Evolutionary conservation across 2,797 vertebrate genomes (phyloP).

Genomic region (Pygocentrus nattereri): DNA sequence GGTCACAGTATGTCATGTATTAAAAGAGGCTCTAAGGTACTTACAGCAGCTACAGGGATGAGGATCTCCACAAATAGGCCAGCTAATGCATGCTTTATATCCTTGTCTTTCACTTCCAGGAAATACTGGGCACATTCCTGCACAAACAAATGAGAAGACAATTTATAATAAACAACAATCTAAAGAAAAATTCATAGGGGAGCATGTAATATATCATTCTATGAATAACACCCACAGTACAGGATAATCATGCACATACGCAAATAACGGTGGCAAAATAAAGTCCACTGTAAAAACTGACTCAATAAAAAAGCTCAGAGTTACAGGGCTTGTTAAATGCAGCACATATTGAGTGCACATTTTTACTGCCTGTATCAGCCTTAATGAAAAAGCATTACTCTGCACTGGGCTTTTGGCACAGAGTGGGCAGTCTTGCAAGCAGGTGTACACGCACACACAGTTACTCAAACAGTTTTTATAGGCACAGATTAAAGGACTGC

Average conservation of each 20-base stretch:
- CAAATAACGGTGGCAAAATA: conserved; percentile 14
- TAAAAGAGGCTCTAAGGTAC: conserved; percentile 68
- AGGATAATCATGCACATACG: not conserved
- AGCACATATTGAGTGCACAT: conserved; percentile 38
- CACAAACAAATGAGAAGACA: conserved; percentile 18
- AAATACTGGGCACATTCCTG: conserved; percentile 99
- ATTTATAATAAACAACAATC: not conserved
- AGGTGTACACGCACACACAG: not conserved
- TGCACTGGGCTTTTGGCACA: conserved; percentile 58
- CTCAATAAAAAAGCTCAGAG: conserved; percentile 55
- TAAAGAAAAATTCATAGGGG: not conserved
- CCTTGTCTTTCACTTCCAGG: conserved; percentile 99
- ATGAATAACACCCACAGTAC: not conserved
- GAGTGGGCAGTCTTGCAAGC: not conserved
- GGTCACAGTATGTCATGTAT: not conserved
- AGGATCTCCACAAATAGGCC: conserved; percentile 99
- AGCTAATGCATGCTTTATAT: conserved; percentile 97
- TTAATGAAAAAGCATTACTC: conserved; percentile 63
- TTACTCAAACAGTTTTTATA: conserved; percentile 29
- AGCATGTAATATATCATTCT: not conserved
- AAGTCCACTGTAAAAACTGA: conserved; percentile 51
- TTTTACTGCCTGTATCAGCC: conserved; percentile 52
- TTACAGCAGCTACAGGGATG: conserved; percentile 98
- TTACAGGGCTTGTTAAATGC: conserved; percentile 46
- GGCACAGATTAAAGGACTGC: conserved; percentile 16